Evolutionary conservation across 2,888 invertebrate species (phyloP).

Genomic region (Rhopalosiphum nymphaeae): DNA sequence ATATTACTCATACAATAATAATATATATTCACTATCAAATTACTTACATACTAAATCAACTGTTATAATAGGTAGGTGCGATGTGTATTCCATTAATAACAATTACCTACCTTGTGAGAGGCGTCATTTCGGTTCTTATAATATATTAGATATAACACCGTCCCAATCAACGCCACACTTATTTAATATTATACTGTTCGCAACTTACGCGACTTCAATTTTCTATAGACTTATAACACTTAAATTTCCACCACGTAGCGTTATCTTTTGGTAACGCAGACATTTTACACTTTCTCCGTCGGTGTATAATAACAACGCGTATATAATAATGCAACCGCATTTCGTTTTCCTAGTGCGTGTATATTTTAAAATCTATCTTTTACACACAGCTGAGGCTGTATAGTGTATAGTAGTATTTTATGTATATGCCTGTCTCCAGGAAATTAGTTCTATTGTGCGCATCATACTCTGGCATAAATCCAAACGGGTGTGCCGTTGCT

Average conservation of each 20-base stretch:
- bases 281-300: background rate
- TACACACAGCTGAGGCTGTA: background rate
- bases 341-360: background rate
- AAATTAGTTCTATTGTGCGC: conserved; percentile 52
- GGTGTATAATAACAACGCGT: background rate
- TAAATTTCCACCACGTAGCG: background rate
- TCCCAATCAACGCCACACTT: background rate
- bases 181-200: background rate
- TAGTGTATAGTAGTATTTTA: background rate
- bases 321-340: background rate
- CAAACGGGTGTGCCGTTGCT: conserved; percentile 44
- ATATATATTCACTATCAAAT: background rate
- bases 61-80: background rate
- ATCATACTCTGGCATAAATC: conserved; percentile 43
- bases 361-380: conserved; percentile 5
- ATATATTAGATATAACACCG: background rate
- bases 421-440: background rate
- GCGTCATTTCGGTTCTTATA: background rate
- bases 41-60: background rate
- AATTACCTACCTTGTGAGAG: background rate
- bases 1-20: background rate
- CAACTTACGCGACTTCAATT: background rate
- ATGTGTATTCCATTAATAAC: background rate
- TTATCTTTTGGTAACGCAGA: background rate
- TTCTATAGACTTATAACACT: background rate